A percentile compares a stretch with the other conserved stretches of the same genome.
These are phyloP conservation scores for Microctenopoma lineatum DNA, from an alignment of 2,797 vertebrate genomes.

Conservation along the genomic window DNA sequence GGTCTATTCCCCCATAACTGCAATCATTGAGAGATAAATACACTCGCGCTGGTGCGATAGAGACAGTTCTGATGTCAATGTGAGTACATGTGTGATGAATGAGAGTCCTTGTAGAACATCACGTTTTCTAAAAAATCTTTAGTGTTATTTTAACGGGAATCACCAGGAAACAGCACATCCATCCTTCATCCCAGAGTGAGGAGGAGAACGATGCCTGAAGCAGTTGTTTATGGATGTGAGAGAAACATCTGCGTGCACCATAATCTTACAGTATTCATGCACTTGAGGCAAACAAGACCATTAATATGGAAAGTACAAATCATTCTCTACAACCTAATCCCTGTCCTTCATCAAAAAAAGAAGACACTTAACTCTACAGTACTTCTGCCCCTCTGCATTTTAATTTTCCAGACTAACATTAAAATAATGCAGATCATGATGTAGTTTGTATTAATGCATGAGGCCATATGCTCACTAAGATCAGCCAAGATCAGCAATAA, in stretches of 20 bases:
- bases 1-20: neutral
- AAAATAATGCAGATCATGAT: constrained; percentile 45
- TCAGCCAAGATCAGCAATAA: constrained; percentile 29
- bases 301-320: constrained; percentile 61
- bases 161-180: constrained; percentile 23
- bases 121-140: neutral
- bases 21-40: constrained; percentile 12
- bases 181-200: constrained; percentile 9
- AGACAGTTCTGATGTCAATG: constrained; percentile 5
- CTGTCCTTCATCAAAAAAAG: constrained; percentile 53
- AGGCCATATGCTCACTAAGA: constrained; percentile 43
- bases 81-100: neutral
- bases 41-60: neutral
- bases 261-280: constrained; percentile 35
- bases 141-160: constrained; percentile 12
- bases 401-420: constrained; percentile 39
- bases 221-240: constrained; percentile 63
- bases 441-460: constrained; percentile 45
- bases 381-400: constrained; percentile 7
- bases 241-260: constrained; percentile 57
- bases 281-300: constrained; percentile 55
- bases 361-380: constrained; percentile 31
- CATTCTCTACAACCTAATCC: constrained; percentile 51
- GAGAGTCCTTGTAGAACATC: constrained; percentile 6
- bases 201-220: constrained; percentile 36